Conservation (phyloP, 2,113 vertebrate genomes). For the Callipepla squamata region DNA sequence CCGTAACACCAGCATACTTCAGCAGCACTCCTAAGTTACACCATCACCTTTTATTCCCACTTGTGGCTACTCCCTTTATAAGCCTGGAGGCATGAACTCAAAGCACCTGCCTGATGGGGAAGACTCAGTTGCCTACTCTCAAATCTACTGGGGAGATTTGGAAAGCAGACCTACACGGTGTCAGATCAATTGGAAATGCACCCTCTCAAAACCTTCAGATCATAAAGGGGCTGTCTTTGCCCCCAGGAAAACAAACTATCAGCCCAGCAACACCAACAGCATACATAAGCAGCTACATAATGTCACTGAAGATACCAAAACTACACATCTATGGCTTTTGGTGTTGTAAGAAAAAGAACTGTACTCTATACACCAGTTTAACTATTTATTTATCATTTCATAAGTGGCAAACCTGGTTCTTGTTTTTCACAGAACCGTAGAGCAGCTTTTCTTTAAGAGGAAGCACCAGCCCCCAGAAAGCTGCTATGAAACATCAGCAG, state of each 20-base stretch:
- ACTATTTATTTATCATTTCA: neutral
- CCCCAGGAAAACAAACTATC: neutral
- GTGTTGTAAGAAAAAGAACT: accelerated
- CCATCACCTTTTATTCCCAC: neutral
- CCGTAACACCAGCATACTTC: neutral
- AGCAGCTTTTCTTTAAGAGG: neutral
- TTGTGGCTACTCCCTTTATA: neutral
- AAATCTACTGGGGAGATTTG: accelerated
- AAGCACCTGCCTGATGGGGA: neutral
- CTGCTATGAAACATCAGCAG: neutral
- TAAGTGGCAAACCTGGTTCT: neutral
- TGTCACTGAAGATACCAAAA: neutral
- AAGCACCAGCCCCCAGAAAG: neutral
- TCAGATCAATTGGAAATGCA: neutral
- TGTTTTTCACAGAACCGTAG: neutral
- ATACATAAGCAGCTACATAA: neutral
- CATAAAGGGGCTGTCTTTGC: neutral
- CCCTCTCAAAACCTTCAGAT: neutral
- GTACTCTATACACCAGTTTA: accelerated
- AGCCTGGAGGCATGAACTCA: neutral
- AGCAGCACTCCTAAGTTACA: neutral
- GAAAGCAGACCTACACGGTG: neutral
- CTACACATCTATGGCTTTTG: neutral
- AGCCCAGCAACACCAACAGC: neutral
- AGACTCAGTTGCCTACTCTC: neutral